Evolutionary conservation across 2,113 vertebrate genomes (phyloP).

Genomic region (Prionailurus bengalensis): DNA sequence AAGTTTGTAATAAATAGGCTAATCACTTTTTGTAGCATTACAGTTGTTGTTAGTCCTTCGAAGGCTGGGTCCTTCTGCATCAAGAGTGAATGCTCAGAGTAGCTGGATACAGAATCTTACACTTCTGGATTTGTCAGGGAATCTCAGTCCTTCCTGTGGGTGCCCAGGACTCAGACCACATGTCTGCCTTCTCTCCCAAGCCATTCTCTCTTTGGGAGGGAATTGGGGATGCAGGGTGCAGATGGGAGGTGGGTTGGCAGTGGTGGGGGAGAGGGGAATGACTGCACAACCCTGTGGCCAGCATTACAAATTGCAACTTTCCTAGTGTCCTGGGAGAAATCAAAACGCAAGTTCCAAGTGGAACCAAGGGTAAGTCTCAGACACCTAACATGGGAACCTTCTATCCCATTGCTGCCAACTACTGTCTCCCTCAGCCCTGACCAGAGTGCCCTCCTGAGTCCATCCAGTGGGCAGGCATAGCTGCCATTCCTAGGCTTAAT

Average conservation of each 20-base stretch:
- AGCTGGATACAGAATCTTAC: neutral
- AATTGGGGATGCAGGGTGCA: neutral
- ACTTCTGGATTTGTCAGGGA: neutral
- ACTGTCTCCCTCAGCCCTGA: neutral
- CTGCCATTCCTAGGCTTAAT: neutral
- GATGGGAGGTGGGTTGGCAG: too few species aligned
- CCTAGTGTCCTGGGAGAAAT: neutral
- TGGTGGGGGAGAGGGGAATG: neutral
- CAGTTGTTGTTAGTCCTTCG: neutral
- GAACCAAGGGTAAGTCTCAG: neutral
- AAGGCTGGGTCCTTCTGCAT: neutral
- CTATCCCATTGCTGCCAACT: neutral
- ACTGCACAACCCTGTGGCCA: neutral
- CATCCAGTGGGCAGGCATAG: neutral
- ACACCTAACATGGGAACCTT: neutral
- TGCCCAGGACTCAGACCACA: neutral
- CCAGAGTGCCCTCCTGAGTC: neutral
- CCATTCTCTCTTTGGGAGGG: neutral
- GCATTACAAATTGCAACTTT: neutral
- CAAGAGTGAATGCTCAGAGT: neutral
- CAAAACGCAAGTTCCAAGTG: neutral
- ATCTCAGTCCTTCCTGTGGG: neutral
- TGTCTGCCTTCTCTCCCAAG: neutral
- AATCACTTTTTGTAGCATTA: constrained; percentile 60
- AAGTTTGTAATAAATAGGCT: constrained; percentile 63